Conservation (phyloP, 1,140 invertebrate species). For the Heliconius himera region DNA sequence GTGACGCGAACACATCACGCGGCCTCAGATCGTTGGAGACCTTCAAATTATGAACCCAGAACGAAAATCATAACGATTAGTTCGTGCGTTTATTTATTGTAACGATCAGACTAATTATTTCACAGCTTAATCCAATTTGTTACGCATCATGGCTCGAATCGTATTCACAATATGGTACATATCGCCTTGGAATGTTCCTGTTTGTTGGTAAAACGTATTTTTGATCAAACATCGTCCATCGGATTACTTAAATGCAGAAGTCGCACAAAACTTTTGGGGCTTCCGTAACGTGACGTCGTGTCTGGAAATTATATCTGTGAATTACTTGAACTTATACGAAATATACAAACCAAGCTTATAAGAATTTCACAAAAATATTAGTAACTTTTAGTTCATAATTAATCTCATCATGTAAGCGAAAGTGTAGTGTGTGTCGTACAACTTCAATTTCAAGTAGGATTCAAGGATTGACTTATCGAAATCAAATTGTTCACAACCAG, state of each 20-base stretch:
- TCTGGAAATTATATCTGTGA: background rate
- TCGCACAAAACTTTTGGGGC: constrained; percentile 8
- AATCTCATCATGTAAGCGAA: too few relatives aligned
- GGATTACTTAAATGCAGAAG: constrained; percentile 6
- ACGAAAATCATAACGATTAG: constrained; percentile 39
- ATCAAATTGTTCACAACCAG: background rate
- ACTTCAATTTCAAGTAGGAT: too few relatives aligned
- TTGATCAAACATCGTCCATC: background rate
- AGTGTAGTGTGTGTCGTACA: too few relatives aligned
- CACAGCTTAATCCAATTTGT: constrained; percentile 68
- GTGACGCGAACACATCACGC: background rate
- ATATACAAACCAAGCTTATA: background rate
- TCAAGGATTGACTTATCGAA: too few relatives aligned
- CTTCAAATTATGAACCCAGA: constrained; percentile 33
- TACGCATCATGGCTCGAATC: constrained; percentile 53
- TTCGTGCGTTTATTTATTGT: constrained; percentile 59
- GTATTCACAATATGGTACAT: constrained; percentile 33
- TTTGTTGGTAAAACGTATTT: constrained; percentile 18
- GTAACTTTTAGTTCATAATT: too few relatives aligned
- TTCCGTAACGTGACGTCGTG: background rate
- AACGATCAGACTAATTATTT: constrained; percentile 64
- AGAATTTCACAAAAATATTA: background rate
- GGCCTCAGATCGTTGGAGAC: constrained; percentile 21
- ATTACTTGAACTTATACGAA: background rate
- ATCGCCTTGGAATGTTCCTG: constrained; percentile 28